Percentiles rank a stretch among this genome's conserved stretches.
phyloP scores from a whole-genome alignment of 2,113 vertebrate genomes.

The Egretta garzetta region DNA sequence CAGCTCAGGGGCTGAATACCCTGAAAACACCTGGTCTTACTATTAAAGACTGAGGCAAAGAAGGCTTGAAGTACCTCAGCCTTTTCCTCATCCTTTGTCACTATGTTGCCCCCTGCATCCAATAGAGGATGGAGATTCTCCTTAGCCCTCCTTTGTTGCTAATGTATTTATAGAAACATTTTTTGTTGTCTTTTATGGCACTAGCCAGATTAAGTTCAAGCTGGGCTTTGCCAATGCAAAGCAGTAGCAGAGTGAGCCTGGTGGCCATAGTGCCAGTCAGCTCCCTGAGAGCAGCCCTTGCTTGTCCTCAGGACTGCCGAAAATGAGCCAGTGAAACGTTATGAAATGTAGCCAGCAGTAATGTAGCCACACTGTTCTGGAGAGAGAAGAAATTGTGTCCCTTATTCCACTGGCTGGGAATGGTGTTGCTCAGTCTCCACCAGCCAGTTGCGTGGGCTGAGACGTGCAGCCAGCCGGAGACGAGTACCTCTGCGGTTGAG shows the following conservation, averaged over 20 bases:
- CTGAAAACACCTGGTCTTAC: no score
- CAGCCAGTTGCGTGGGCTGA: neutral
- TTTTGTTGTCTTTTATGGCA: no score
- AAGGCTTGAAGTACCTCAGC: no score
- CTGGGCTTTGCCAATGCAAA: neutral
- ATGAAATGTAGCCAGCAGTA: neutral
- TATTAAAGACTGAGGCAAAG: no score
- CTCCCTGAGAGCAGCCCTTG: neutral
- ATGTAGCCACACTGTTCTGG: neutral
- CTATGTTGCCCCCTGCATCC: no score
- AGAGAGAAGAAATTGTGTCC: neutral
- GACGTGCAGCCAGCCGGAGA: neutral
- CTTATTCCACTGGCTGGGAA: neutral
- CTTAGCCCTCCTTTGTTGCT: no score
- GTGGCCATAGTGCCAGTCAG: fast-evolving
- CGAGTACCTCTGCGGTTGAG: neutral
- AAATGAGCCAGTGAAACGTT: neutral
- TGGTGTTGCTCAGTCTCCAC: neutral
- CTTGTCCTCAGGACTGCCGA: neutral
- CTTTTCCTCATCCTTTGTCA: no score
- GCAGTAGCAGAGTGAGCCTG: neutral
- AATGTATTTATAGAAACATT: no score
- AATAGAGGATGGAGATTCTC: no score
- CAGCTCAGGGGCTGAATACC: no score
- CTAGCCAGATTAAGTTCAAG: no score